Evolutionary conservation across 2,888 invertebrate species (phyloP).

Genomic region (Sussaba pulchella): DNA sequence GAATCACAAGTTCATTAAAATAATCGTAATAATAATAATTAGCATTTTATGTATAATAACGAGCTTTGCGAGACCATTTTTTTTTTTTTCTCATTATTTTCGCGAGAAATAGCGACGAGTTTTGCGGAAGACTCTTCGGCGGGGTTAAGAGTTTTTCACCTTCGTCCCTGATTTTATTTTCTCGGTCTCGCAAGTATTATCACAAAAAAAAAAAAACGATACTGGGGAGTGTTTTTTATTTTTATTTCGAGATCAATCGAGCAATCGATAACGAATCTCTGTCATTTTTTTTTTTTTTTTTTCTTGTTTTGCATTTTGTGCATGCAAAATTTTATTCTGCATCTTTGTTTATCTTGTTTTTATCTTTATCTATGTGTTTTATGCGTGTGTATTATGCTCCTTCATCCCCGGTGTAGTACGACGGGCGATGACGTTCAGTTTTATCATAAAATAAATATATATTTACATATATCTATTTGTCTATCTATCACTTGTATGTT

Average conservation of each 20-base stretch:
- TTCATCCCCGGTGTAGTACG: conserved; percentile 65
- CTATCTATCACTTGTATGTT: conserved; percentile 65
- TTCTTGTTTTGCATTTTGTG: conserved; percentile 32
- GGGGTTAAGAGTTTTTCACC: conserved; percentile 13
- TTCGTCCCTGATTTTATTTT: neutral
- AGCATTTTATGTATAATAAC: conserved; percentile 53
- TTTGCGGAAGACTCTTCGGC: conserved; percentile 9
- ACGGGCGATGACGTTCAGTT: conserved; percentile 63
- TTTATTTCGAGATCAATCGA: conserved; percentile 18
- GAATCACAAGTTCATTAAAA: conserved; percentile 78
- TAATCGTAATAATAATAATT: conserved; percentile 54
- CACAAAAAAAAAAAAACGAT: conserved; percentile 78
- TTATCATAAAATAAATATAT: conserved; percentile 68
- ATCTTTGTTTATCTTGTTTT: conserved; percentile 10
- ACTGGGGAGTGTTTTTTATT: conserved; percentile 70
- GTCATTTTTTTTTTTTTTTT: conserved; percentile 23
- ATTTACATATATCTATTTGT: conserved; percentile 54
- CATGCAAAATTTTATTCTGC: conserved; percentile 22
- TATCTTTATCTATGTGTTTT: conserved; percentile 4
- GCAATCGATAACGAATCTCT: conserved; percentile 5
- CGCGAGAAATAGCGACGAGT: neutral
- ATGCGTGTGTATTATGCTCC: conserved; percentile 34
- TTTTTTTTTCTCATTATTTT: too few relatives aligned
- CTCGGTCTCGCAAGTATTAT: conserved; percentile 65
- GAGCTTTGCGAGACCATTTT: conserved; percentile 52